phyloP scores from a whole-genome alignment of 2,797 vertebrate species.

The Sphenopsis melanotis region DNA sequence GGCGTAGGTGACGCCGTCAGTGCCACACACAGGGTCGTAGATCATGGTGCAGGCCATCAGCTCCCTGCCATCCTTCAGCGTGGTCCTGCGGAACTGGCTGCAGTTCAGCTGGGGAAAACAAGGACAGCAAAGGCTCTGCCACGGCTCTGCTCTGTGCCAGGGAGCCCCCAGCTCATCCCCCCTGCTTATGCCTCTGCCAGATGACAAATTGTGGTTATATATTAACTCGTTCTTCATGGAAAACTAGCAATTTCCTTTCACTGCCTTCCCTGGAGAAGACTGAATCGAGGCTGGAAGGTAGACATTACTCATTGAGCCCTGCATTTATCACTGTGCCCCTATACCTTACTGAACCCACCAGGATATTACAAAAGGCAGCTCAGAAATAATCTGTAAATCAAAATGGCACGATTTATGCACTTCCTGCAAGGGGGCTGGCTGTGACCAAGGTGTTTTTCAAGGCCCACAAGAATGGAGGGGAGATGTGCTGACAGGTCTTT shows the following conservation, averaged over 20 bases:
- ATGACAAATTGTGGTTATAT: background rate
- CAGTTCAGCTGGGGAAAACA: conserved; percentile 41
- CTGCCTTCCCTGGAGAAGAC: background rate
- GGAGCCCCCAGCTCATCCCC: background rate
- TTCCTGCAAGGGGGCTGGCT: background rate
- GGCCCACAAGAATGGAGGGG: conserved; percentile 9
- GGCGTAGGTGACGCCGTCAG: conserved; percentile 5
- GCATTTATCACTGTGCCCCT: background rate
- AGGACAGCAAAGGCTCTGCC: background rate
- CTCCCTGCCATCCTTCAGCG: background rate
- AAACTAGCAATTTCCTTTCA: conserved; percentile 15
- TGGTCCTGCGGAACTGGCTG: background rate
- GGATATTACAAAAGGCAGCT: background rate
- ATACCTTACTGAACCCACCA: background rate
- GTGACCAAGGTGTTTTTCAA: conserved; percentile 14
- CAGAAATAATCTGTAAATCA: conserved; percentile 21
- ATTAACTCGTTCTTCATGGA: background rate
- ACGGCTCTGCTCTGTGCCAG: background rate
- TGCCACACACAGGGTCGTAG: background rate
- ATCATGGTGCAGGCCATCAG: conserved; percentile 24
- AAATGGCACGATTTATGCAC: background rate
- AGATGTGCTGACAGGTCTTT: conserved; percentile 32
- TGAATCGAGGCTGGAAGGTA: conserved; percentile 1
- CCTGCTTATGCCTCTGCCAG: background rate
- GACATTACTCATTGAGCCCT: background rate